Percentiles rank a stretch among this genome's conserved stretches.
These are phyloP conservation scores for Trichogramma evanescens DNA, from an alignment of 2,888 invertebrate species.

Conservation along the genomic window DNA sequence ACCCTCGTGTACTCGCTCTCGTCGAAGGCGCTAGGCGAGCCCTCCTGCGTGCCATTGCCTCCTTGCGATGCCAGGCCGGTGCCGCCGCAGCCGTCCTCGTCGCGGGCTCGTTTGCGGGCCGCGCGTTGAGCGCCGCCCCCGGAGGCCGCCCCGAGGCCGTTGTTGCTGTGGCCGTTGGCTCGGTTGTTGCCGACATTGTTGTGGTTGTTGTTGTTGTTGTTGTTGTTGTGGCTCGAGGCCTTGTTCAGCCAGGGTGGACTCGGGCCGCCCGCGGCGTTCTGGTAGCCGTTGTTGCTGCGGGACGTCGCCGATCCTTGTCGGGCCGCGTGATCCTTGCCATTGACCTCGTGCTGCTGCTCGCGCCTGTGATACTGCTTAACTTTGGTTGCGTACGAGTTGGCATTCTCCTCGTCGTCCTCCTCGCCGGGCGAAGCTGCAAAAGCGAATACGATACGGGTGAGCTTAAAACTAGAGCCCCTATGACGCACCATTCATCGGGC, in stretches of 20 bases:
- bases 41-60: constrained; percentile 1
- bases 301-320: background rate
- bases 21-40: constrained; percentile 52
- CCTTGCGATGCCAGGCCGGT: background rate
- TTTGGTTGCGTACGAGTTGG: background rate
- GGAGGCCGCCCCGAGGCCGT: constrained; percentile 2
- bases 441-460: background rate
- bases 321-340: background rate
- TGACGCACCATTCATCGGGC: too few relatives aligned
- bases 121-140: constrained; percentile 22
- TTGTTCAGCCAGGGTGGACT: constrained; percentile 13
- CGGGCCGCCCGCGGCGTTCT: background rate
- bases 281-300: background rate
- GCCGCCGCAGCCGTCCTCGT: constrained; percentile 20
- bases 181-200: constrained; percentile 18
- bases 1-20: constrained; percentile 65
- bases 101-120: constrained; percentile 31
- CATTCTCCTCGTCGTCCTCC: constrained; percentile 38
- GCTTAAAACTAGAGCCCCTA: too few relatives aligned
- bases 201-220: constrained; percentile 2
- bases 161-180: constrained; percentile 32
- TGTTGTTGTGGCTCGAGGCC: constrained; percentile 8
- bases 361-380: background rate
- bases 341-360: background rate
- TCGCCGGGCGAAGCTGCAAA: constrained; percentile 42